These are phyloP conservation scores for Tychaedon coryphoeus DNA, from an alignment of 2,113 vertebrate species.

Conservation along the genomic window DNA sequence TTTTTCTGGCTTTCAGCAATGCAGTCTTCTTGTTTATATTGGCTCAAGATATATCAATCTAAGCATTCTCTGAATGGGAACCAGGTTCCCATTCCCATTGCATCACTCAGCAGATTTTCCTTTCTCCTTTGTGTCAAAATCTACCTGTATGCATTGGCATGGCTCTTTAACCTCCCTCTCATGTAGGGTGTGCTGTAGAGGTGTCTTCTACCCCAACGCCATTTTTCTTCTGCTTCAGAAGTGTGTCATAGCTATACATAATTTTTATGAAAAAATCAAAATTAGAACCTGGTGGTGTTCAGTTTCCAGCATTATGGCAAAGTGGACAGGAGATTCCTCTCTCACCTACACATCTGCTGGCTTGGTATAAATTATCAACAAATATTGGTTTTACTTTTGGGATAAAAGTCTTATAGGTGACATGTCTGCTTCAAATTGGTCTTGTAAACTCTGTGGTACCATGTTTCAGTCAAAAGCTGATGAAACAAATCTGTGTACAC, in stretches of 20 bases:
- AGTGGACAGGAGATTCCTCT: background rate
- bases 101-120: background rate
- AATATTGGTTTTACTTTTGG: background rate
- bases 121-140: background rate
- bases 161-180: background rate
- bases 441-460: background rate
- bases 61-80: background rate
- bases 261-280: background rate
- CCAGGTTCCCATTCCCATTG: background rate
- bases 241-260: background rate
- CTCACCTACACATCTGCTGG: background rate
- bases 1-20: background rate
- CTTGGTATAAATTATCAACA: background rate
- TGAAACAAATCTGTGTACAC: background rate
- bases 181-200: background rate
- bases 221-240: background rate
- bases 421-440: background rate
- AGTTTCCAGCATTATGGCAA: background rate
- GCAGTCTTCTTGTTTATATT: background rate
- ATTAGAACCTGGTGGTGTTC: background rate
- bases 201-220: background rate
- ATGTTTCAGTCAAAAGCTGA: background rate
- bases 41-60: background rate
- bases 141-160: background rate
- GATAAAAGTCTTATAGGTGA: background rate